Base-by-base conservation (phyloP, 2,797 vertebrate genomes). In the Sciurus vulgaris region DNA sequence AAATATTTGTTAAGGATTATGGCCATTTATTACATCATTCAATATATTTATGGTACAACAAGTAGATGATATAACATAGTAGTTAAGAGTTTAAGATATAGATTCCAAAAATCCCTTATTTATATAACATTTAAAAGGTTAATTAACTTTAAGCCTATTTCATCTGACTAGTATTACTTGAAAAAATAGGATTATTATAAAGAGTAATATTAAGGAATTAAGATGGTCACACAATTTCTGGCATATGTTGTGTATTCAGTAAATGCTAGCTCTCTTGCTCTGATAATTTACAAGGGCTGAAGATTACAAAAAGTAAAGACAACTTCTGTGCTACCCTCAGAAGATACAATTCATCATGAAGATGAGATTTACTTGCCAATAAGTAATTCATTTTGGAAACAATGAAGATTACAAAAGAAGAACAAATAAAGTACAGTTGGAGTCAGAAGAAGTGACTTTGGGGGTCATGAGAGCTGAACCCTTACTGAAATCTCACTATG, bases 11-110 rank as follows among this genome's bases (percentile, higher is more conserved):
- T 33, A 74, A 87, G 38, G 9, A 13, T 70, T 70, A 56, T 79
- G 22, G 9, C 54, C 20, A 86, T 38, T 78, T 41, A 78, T 18
- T 82, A 26, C 63, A 49, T 73, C 65, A 82, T 81, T 54, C 13
- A 76, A 35, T 6, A 82, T 9, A 72, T 88, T 87, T 67, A 77
- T 17, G 30, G 2, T 22, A 59, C 65, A 81, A 3, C 33, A 91
- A 69, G 2, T 67, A 61, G 15, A 67, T 20, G 41, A 44, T 59
- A 20, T 81, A 54, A 78, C 7, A 49, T 22, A 73, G 22, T 85
- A 26, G 44, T 87, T 92, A 83, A 92, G 44, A 79, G 30, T 76
- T 90, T 44, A 61, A 24, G 15, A 81, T 92, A 85, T 72, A 81
- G 35, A 73, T 59, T 77, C 35, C 72, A 24, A 90, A 95, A 89